Base-by-base conservation (phyloP, 1,140 invertebrate species). In the Druon quercuslanigerum region DNA sequence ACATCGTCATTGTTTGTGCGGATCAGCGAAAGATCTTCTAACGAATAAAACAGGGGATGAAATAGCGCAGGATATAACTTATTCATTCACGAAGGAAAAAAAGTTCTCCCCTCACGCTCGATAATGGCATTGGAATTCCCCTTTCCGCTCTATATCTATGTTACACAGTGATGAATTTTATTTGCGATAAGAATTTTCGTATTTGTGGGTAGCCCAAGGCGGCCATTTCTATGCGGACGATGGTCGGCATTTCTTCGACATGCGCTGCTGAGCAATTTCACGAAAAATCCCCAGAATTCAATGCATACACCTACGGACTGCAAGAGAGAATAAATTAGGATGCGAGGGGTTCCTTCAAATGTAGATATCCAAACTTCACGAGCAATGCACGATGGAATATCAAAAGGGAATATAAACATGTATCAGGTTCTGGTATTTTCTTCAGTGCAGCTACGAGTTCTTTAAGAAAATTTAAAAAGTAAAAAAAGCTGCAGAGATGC, bases 211-310 rank as follows among this genome's bases (percentile, higher is more conserved):
- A 76, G 71, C 54, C 50, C 51, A 76, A 71, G 82, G 40, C 70
- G 83, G 80, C 75, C 82, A 86, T 85, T 87, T 86, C 86, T 85
- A 87, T 87, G 82, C 86, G 77, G 19, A 79, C 57, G 74, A 66
- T 60, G 77, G 73, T 19, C 60, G 56, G 71, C 50, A 50, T 72
- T 72, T 73, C 51, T 60, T 19, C 72, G 78, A 56, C 50, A 54
- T 20, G 66, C 50, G 57, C n/a, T 57, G 51, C 57, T 76, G 52
- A 83, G 77, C 85, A 85, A 85, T 85, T 87, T 85, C 72, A 57
- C 78, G 78, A 87, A 86, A 85, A 87, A 87, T 87, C 74, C 77
- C 66, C 75, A 83, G 83, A 87, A 87, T 87, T 87, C 81, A 75
- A 87, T 87, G 84, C 84, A 85, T 84, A 87, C 73, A 87, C 73